Percentiles rank a stretch among this genome's conserved stretches.
Conservation (phyloP, 1,140 invertebrate species). For the Pseudoatta argentina region DNA sequence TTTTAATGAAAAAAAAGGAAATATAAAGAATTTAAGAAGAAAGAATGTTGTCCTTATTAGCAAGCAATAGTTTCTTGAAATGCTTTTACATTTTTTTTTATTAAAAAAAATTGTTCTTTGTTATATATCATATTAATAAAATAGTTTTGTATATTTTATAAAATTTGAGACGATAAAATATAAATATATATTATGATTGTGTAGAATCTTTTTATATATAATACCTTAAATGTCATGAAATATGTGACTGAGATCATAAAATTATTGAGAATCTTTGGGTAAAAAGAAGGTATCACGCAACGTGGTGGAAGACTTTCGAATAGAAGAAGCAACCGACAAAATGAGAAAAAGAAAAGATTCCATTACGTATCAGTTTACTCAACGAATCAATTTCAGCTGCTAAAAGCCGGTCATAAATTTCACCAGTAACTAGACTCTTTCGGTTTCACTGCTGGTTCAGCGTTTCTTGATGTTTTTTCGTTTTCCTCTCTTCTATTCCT, state of each 20-base stretch:
- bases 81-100: not conserved
- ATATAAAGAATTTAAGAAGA: not conserved
- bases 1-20: not conserved
- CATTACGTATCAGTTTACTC: conserved; percentile 80
- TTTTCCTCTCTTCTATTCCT: conserved; percentile 39
- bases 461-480: conserved; percentile 72
- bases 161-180: not conserved
- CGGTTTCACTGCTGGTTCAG: conserved; percentile 73
- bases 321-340: conserved; percentile 51
- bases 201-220: not conserved
- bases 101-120: not conserved
- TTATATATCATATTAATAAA: not conserved
- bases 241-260: not conserved
- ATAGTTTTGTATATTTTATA: not conserved
- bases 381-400: conserved; percentile 79
- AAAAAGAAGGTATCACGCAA: conserved; percentile 58
- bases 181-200: not conserved
- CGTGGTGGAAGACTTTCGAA: conserved; percentile 32
- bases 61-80: too few species aligned
- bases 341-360: conserved; percentile 68
- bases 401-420: conserved; percentile 80
- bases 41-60: too few species aligned
- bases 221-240: conserved; percentile 11
- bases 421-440: conserved; percentile 68
- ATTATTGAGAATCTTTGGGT: conserved; percentile 61